Percentiles rank a stretch among this genome's conserved stretches.
These are phyloP conservation scores for Geotrypetes seraphini DNA, from an alignment of 2,797 vertebrate genomes.

Conservation along the genomic window DNA sequence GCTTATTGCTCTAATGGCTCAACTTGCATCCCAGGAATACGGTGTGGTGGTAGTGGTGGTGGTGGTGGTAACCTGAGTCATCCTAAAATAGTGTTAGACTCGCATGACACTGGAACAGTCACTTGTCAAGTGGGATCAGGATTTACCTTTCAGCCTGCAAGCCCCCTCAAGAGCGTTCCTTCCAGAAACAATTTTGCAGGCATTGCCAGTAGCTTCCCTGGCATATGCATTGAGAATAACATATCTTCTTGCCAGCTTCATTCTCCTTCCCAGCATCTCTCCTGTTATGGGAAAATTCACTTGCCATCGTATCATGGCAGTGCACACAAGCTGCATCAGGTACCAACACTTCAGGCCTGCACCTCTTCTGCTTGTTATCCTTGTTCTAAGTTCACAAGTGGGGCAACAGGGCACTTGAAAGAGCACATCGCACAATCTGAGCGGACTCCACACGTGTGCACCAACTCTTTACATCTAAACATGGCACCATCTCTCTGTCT, in stretches of 20 bases:
- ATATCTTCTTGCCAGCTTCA: slow-evolving; percentile 48
- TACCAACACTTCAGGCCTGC: slow-evolving; percentile 50
- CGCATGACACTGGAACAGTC: slow-evolving; percentile 49
- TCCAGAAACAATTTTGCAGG: slow-evolving; percentile 36
- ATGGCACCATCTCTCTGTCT: slow-evolving; percentile 73
- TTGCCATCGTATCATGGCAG: slow-evolving; percentile 55
- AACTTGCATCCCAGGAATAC: slow-evolving; percentile 47
- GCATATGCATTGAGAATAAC: slow-evolving; percentile 50
- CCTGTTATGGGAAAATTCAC: slow-evolving; percentile 72
- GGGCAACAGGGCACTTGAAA: slow-evolving; percentile 47
- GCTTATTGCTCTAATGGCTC: slow-evolving; percentile 61
- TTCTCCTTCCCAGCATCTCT: slow-evolving; percentile 47
- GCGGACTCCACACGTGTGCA: slow-evolving; percentile 64
- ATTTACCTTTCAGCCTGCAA: slow-evolving; percentile 40
- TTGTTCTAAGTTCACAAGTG: slow-evolving; percentile 51
- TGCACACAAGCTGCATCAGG: slow-evolving; percentile 49
- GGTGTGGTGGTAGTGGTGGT: slow-evolving; percentile 41
- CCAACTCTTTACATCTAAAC: slow-evolving; percentile 80
- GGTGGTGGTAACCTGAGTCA: slow-evolving; percentile 54
- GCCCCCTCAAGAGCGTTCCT: slow-evolving; percentile 49
- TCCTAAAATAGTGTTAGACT: slow-evolving; percentile 50
- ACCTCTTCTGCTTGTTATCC: slow-evolving; percentile 51
- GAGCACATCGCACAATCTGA: slow-evolving; percentile 51
- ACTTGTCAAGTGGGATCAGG: slow-evolving; percentile 63
- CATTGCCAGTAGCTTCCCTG: slow-evolving; percentile 41